phyloP scores from a whole-genome alignment of 2,113 vertebrate genomes.

The Tetrax tetrax region DNA sequence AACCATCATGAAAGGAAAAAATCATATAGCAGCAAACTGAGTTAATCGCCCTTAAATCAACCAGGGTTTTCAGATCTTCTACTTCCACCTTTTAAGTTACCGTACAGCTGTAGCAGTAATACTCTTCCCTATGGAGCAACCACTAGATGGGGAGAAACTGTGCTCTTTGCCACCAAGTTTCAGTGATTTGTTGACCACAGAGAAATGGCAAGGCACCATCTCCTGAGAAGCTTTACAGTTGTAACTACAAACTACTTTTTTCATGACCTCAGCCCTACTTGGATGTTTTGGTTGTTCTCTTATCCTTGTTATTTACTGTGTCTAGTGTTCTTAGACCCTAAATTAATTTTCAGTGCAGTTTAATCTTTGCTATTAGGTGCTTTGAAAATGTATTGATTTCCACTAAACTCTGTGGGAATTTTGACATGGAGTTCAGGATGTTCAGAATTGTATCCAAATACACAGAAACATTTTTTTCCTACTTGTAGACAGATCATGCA shows the following conservation, averaged over 20 bases:
- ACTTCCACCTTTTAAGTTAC: not conserved
- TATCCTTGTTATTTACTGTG: not conserved
- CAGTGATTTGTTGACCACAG: not conserved
- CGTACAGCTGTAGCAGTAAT: not conserved
- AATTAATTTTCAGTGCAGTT: not conserved
- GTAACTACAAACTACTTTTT: not conserved
- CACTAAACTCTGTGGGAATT: not conserved
- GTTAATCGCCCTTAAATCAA: not conserved
- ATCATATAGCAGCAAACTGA: not conserved
- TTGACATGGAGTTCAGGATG: not conserved
- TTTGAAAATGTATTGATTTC: not conserved
- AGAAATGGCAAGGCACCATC: not conserved
- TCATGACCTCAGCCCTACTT: not conserved
- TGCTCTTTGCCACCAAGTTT: not conserved
- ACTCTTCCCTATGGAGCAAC: not conserved
- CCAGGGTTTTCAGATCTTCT: not conserved
- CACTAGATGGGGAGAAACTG: not conserved
- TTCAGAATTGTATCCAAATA: not conserved
- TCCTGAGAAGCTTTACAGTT: not conserved
- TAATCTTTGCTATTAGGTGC: not conserved
- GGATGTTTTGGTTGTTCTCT: not conserved
- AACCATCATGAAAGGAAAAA: not conserved
- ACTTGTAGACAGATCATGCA: not conserved
- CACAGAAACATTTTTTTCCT: fast-evolving
- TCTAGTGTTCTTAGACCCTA: not conserved